Percentiles rank a stretch among this genome's conserved stretches.
phyloP scores from a whole-genome alignment of 92 coral and sea anemone species.

The Phenganax marumi region DNA sequence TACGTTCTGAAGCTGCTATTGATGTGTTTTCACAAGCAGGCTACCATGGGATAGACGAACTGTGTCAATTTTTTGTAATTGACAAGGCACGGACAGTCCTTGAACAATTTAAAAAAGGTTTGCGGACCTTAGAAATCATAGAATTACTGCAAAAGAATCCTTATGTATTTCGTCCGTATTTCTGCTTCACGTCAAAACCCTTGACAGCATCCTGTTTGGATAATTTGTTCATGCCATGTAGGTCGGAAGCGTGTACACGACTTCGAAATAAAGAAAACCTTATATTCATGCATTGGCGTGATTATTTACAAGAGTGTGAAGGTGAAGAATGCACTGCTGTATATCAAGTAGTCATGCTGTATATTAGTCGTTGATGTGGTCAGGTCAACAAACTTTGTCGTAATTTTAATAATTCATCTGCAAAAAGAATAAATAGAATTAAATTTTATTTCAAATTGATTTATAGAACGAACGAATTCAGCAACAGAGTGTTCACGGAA shows the following conservation, averaged over 20 bases:
- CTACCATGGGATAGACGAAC: background rate
- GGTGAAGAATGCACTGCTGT: slow-evolving; percentile 8
- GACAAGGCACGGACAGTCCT: slow-evolving; percentile 21
- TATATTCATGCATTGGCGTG: slow-evolving; percentile 31
- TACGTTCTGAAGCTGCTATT: too few relatives aligned
- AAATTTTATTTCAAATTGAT: too few relatives aligned
- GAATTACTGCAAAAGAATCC: background rate
- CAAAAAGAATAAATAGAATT: too few relatives aligned
- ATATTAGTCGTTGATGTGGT: too few relatives aligned
- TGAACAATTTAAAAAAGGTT: slow-evolving; percentile 29
- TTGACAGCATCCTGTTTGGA: slow-evolving; percentile 3
- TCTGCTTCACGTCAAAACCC: background rate
- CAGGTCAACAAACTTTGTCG: too few relatives aligned
- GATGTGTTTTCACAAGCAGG: too few relatives aligned
- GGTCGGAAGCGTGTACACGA: slow-evolving; percentile 7
- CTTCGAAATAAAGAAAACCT: slow-evolving; percentile 11
- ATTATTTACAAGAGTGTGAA: slow-evolving; percentile 35
- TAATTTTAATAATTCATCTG: too few relatives aligned
- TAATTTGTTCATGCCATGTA: background rate
- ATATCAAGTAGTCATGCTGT: too few relatives aligned
- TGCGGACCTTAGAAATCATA: slow-evolving; percentile 12
- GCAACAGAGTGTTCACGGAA: too few relatives aligned
- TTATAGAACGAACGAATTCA: too few relatives aligned
- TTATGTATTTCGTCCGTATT: background rate
- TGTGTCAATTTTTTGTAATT: slow-evolving; percentile 24